phyloP scores from a whole-genome alignment of 2,797 vertebrate genomes.

The Graptemys geographica region DNA sequence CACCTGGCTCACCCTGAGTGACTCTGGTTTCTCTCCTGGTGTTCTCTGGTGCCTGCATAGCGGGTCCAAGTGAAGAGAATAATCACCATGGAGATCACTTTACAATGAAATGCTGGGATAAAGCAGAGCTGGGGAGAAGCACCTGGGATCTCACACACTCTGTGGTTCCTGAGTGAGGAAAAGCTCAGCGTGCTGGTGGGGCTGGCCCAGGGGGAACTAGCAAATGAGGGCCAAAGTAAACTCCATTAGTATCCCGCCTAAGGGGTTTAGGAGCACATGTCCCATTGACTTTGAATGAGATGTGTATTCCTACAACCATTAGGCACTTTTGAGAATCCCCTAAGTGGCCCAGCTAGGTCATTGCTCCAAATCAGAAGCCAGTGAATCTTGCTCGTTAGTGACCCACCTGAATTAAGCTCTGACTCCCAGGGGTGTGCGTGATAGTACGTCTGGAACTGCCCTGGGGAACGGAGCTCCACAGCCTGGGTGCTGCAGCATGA shows the following conservation, averaged over 20 bases:
- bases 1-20: background rate
- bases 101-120: fast-evolving
- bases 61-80: fast-evolving
- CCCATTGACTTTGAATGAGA: fast-evolving
- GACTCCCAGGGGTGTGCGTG: background rate
- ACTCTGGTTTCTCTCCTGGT: background rate
- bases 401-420: background rate
- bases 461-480: background rate
- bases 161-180: background rate
- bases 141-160: fast-evolving
- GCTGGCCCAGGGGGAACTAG: background rate
- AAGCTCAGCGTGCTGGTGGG: fast-evolving
- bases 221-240: fast-evolving
- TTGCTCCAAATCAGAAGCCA: fast-evolving
- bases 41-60: background rate
- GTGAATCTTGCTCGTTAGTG: fast-evolving
- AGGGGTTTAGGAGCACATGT: fast-evolving
- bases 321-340: background rate
- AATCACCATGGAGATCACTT: fast-evolving
- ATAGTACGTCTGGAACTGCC: background rate
- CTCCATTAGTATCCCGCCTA: fast-evolving
- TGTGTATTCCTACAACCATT: fast-evolving
- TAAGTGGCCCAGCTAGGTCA: fast-evolving
- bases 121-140: fast-evolving
- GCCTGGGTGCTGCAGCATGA: background rate